phyloP scores from a whole-genome alignment of 2,797 vertebrate genomes.

The Steatocranus sp. region DNA sequence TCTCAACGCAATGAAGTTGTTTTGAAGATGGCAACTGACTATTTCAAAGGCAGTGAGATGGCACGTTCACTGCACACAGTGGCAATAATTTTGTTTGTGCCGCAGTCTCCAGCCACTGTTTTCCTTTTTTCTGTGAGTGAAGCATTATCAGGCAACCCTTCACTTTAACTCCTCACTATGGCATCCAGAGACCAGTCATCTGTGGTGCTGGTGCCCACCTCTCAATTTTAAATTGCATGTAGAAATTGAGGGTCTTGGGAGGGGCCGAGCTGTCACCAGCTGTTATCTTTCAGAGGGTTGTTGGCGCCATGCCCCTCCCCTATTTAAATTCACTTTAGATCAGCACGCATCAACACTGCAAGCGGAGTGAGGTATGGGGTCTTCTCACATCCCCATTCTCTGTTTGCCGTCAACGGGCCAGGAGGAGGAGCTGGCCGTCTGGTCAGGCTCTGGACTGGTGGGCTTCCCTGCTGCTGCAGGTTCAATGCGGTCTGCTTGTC shows the following conservation, averaged over 20 bases:
- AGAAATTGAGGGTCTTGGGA: neutral
- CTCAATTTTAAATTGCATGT: neutral
- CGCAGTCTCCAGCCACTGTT: neutral
- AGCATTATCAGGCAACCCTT: neutral
- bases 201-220: neutral
- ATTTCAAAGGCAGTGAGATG: neutral
- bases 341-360: neutral
- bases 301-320: neutral
- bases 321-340: neutral
- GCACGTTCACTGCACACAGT: neutral
- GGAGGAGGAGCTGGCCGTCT: neutral
- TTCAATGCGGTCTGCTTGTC: neutral
- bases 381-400: neutral
- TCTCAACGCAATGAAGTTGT: neutral
- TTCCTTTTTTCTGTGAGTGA: neutral
- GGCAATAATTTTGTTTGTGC: neutral
- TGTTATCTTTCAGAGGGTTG: neutral
- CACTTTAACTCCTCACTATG: neutral
- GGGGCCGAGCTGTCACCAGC: neutral
- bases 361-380: neutral
- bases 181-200: neutral
- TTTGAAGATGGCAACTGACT: neutral
- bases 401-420: neutral
- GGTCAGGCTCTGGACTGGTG: neutral
- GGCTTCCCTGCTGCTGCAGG: neutral